phyloP scores from a whole-genome alignment of 1,140 invertebrate genomes.

The Leptopilina clavipes region DNA sequence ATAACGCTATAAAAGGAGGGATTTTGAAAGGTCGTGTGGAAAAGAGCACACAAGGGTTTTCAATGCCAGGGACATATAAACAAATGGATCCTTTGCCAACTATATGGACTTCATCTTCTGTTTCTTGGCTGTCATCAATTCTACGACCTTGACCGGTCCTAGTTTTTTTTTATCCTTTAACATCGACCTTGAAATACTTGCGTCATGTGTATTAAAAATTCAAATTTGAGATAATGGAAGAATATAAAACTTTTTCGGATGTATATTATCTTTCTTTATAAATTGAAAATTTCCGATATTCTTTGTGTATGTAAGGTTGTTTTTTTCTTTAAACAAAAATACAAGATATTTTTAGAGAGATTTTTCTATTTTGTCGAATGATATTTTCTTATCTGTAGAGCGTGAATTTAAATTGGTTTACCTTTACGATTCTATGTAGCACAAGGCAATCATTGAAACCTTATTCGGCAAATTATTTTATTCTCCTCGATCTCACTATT shows the following conservation, averaged over 20 bases:
- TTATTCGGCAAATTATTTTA: not conserved
- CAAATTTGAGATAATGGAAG: not conserved
- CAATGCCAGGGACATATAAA: constrained; percentile 12
- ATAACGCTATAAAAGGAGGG: not conserved
- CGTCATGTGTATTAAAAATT: not conserved
- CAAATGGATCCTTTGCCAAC: constrained; percentile 2
- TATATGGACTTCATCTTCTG: not conserved
- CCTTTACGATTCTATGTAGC: not conserved
- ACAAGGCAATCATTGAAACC: constrained; percentile 11
- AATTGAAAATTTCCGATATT: no score
- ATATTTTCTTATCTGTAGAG: not conserved
- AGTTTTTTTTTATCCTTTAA: constrained; percentile 1
- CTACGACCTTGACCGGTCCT: not conserved
- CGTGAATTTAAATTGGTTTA: constrained; percentile 5
- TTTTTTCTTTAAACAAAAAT: no score
- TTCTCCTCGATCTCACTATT: not conserved
- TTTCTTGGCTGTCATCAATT: constrained; percentile 16
- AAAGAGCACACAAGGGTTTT: not conserved
- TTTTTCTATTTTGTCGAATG: not conserved
- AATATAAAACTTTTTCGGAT: not conserved
- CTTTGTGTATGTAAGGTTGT: no score
- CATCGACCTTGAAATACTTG: constrained; percentile 6
- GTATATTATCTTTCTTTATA: no score
- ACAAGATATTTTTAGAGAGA: no score
- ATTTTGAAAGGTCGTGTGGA: not conserved